phyloP scores from a whole-genome alignment of 2,888 invertebrate genomes.

The Seira ritae region DNA sequence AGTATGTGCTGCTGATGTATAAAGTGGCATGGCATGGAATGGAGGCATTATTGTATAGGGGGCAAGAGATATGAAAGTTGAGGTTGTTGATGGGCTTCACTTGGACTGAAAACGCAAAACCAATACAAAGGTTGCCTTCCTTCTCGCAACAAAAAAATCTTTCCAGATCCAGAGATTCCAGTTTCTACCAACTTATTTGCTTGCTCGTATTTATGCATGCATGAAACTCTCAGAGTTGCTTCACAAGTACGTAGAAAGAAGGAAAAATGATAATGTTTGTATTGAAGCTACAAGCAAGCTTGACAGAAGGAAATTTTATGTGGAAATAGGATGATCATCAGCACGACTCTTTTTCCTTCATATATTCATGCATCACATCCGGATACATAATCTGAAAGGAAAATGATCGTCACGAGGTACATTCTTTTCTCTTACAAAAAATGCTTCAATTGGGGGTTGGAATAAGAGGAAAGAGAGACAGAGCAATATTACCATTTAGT shows the following conservation, averaged over 20 bases:
- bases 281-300: background rate
- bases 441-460: no score
- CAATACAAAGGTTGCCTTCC: background rate
- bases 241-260: background rate
- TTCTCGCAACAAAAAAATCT: background rate
- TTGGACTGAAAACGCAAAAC: background rate
- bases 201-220: background rate
- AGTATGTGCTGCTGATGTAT: slow-evolving; percentile 11
- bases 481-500: no score
- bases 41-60: slow-evolving; percentile 24
- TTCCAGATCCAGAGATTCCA: slow-evolving; percentile 65
- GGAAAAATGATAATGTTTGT: slow-evolving; percentile 1
- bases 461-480: no score
- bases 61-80: slow-evolving; percentile 55
- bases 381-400: background rate
- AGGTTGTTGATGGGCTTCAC: slow-evolving; percentile 44
- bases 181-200: slow-evolving; percentile 27
- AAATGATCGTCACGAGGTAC: background rate
- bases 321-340: slow-evolving; percentile 1
- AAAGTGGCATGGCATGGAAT: background rate
- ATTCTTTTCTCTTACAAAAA: no score
- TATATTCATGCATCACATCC: slow-evolving; percentile 3
- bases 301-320: background rate
- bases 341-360: background rate
- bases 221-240: background rate